phyloP scores from a whole-genome alignment of 2,113 vertebrate genomes.

The Dasyornis broadbenti region DNA sequence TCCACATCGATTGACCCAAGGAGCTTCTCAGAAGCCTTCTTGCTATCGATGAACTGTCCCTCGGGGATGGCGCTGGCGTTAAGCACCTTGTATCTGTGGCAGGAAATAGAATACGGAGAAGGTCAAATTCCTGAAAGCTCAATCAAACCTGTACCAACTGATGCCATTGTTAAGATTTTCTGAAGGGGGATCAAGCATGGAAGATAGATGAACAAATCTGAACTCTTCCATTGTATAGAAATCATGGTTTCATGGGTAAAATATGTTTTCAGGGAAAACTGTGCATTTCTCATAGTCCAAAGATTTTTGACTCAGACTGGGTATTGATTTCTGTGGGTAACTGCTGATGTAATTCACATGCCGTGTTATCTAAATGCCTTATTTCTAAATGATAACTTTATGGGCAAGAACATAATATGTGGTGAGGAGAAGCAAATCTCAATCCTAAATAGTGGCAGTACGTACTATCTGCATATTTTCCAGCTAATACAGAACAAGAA shows the following conservation, averaged over 20 bases:
- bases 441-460: neutral
- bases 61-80: conserved; percentile 88
- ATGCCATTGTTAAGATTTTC: neutral
- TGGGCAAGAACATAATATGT: neutral
- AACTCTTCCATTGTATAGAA: neutral
- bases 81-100: conserved; percentile 77
- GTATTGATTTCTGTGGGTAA: neutral
- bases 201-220: neutral
- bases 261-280: neutral
- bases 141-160: neutral
- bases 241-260: neutral
- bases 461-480: neutral
- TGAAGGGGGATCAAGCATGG: neutral
- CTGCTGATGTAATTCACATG: neutral
- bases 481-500: neutral
- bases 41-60: conserved; percentile 87
- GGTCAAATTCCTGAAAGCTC: neutral
- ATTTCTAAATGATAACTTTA: neutral
- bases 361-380: neutral
- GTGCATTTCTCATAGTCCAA: neutral
- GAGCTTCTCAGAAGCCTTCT: conserved; percentile 89
- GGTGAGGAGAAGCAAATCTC: neutral
- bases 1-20: conserved; percentile 83
- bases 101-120: neutral
- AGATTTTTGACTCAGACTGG: neutral